These are phyloP conservation scores for Cheilosia soror DNA, from an alignment of 2,888 invertebrate species.

Conservation along the genomic window DNA sequence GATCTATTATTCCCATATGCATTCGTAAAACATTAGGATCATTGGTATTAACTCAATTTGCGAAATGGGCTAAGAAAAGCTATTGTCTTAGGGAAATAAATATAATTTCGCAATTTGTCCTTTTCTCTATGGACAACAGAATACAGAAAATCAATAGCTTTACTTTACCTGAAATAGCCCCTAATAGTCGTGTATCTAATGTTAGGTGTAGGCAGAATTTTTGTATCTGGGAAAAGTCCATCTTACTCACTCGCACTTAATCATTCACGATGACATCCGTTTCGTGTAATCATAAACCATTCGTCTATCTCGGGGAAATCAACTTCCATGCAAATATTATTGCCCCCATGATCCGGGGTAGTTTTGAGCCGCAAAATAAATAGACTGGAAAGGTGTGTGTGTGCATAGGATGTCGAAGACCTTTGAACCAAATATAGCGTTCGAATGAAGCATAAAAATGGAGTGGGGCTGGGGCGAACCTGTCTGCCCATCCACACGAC, in stretches of 20 bases:
- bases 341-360: neutral
- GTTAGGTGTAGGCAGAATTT: neutral
- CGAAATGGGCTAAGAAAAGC: conserved; percentile 9
- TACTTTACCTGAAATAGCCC: conserved; percentile 30
- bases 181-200: neutral
- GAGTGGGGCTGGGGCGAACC: neutral
- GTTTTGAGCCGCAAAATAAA: conserved; percentile 32
- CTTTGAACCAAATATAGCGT: conserved; percentile 54
- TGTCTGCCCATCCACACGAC: conserved; percentile 13
- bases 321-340: conserved; percentile 26
- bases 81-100: conserved; percentile 26
- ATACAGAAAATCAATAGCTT: conserved; percentile 15
- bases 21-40: conserved; percentile 42
- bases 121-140: neutral
- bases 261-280: conserved; percentile 11
- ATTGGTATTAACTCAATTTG: conserved; percentile 47
- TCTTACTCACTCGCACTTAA: conserved; percentile 9
- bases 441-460: conserved; percentile 29
- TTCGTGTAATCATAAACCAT: conserved; percentile 40
- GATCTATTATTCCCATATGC: conserved; percentile 43
- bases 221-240: neutral
- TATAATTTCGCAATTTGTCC: conserved; percentile 36
- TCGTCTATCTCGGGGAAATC: conserved; percentile 17
- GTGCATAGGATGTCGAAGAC: conserved; percentile 41
- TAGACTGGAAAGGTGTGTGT: conserved; percentile 27